A percentile compares a stretch with the other conserved stretches of the same genome.
phyloP scores from a whole-genome alignment of 2,888 invertebrate genomes.

The Trichogramma evanescens region DNA sequence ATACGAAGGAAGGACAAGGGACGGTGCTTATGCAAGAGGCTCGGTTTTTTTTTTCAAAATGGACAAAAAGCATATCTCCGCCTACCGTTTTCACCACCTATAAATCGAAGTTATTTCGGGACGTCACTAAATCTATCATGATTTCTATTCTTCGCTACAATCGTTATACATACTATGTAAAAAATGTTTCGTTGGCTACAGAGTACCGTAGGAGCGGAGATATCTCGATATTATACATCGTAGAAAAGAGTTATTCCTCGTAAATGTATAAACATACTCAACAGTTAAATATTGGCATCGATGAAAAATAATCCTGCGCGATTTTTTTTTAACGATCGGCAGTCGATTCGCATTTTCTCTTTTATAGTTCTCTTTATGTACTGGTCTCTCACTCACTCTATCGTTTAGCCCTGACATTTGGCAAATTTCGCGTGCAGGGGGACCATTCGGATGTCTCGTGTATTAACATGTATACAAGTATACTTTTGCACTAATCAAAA shows the following conservation, averaged over 20 bases:
- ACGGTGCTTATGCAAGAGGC: constrained; percentile 38
- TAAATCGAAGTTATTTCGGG: constrained; percentile 1
- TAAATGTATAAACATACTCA: constrained; percentile 15
- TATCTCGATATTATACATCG: constrained; percentile 18
- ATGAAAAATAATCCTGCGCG: constrained; percentile 21
- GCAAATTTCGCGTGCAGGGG: too few species aligned
- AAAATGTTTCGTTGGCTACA: too few species aligned
- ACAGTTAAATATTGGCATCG: constrained; percentile 21
- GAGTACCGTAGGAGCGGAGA: constrained; percentile 13
- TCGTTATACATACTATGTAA: constrained; percentile 5
- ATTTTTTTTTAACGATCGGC: constrained; percentile 13
- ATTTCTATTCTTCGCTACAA: neutral
- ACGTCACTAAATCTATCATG: neutral
- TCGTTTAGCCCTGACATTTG: neutral
- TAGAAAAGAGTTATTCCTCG: constrained; percentile 6
- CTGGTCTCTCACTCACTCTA: neutral
- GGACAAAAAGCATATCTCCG: constrained; percentile 37
- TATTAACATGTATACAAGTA: too few species aligned
- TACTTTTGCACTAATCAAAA: too few species aligned
- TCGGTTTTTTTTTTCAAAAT: constrained; percentile 39
- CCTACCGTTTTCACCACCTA: constrained; percentile 9
- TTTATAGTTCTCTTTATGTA: neutral
- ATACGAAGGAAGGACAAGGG: constrained; percentile 37
- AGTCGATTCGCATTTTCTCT: constrained; percentile 11
- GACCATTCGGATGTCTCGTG: too few species aligned